Evolutionary conservation across 1,140 invertebrate species (phyloP).

Genomic region (Dendrolimus punctatus): DNA sequence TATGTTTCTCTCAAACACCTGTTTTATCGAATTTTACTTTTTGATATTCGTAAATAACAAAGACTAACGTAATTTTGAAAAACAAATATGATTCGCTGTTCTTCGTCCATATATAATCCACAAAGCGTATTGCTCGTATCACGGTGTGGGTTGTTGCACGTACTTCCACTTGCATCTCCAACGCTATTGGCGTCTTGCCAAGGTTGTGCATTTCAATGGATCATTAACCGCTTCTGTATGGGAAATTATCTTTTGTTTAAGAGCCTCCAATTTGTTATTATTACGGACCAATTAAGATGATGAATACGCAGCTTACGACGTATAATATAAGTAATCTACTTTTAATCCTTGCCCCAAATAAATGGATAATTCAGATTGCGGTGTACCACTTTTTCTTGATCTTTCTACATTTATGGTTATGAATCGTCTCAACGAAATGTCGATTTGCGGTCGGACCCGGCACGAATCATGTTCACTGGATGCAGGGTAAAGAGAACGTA

Average conservation of each 20-base stretch:
- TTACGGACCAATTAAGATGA: constrained; percentile 8
- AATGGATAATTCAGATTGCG: no score
- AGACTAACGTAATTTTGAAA: no score
- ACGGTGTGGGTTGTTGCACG: neutral
- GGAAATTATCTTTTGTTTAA: constrained; percentile 22
- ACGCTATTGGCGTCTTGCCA: constrained; percentile 24
- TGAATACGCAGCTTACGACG: constrained; percentile 6
- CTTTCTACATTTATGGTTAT: constrained; percentile 6
- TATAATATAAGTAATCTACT: constrained; percentile 5
- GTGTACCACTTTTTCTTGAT: no score
- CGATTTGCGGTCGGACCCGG: constrained; percentile 10
- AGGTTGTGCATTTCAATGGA: constrained; percentile 30
- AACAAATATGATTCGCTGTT: no score
- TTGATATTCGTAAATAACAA: no score
- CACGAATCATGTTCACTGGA: neutral
- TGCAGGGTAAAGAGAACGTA: no score
- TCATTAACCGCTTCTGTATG: constrained; percentile 17
- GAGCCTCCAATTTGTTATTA: constrained; percentile 15
- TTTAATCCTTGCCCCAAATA: constrained; percentile 7
- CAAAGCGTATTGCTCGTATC: no score
- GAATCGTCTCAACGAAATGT: constrained; percentile 8
- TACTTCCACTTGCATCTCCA: constrained; percentile 14
- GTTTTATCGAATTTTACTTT: no score
- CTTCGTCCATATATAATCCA: no score
- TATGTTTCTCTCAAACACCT: no score